Conservation (phyloP, 2,113 vertebrate species). For the Hippocampus guttulatus region DNA sequence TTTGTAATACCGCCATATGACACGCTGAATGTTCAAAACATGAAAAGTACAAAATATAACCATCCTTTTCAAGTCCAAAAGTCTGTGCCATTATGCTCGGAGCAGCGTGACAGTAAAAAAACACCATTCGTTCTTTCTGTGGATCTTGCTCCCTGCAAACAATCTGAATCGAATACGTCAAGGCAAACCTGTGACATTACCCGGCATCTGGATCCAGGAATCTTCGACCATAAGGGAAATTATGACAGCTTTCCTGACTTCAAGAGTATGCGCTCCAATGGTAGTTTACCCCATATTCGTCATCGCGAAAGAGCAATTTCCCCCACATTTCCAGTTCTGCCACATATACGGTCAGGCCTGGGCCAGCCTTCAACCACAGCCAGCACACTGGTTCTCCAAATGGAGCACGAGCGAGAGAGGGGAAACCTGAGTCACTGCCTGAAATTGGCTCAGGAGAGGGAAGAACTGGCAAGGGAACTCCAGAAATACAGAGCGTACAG, state of each 20-base stretch:
- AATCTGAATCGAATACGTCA: slow-evolving; percentile 6
- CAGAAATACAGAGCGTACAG: slow-evolving; percentile 51
- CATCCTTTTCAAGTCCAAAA: slow-evolving; percentile 35
- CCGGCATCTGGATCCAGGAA: slow-evolving; percentile 17
- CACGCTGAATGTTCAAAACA: slow-evolving; percentile 17
- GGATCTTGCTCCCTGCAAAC: slow-evolving; percentile 58
- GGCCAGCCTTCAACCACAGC: slow-evolving; percentile 43
- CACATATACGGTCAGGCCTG: slow-evolving; percentile 45
- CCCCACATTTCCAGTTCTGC: slow-evolving; percentile 52
- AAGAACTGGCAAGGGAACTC: slow-evolving; percentile 69
- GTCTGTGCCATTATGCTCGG: slow-evolving; percentile 58
- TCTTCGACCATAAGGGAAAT: slow-evolving; percentile 23
- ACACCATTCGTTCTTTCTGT: slow-evolving; percentile 70
- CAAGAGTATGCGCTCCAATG: slow-evolving; percentile 50
- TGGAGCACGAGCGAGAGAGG: slow-evolving; percentile 74
- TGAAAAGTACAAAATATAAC: slow-evolving; percentile 34
- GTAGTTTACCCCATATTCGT: slow-evolving; percentile 41
- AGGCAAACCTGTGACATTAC: slow-evolving; percentile 15
- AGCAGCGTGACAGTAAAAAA: slow-evolving; percentile 48
- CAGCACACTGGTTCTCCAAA: slow-evolving; percentile 71
- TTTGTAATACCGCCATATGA: slow-evolving; percentile 70
- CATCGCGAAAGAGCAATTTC: slow-evolving; percentile 22
- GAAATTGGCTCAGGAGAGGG: slow-evolving; percentile 69
- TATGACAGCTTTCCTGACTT: slow-evolving; percentile 37
- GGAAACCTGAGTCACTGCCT: slow-evolving; percentile 75